A percentile compares a stretch with the other conserved stretches of the same genome.
Conservation (phyloP, 2,888 invertebrate species). For the Eumerus sabulonum region DNA sequence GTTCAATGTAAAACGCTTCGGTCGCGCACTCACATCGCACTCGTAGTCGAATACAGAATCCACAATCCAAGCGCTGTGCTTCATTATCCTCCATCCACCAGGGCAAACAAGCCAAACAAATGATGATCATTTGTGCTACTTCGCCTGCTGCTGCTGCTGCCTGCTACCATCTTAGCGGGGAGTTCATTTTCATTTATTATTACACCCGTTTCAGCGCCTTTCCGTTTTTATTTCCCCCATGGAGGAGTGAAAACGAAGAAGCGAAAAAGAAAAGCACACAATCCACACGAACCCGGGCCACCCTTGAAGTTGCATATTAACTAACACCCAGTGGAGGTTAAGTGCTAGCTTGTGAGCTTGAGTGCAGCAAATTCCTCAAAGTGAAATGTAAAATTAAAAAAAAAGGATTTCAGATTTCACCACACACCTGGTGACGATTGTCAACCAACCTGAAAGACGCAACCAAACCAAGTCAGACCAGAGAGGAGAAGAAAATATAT, state of each 20-base stretch:
- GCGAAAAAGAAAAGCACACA: conserved; percentile 10
- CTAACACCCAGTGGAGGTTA: conserved; percentile 28
- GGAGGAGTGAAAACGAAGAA: background rate
- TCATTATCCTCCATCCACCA: conserved; percentile 63
- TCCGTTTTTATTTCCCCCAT: conserved; percentile 69
- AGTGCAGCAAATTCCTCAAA: conserved; percentile 26
- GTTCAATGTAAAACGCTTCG: conserved; percentile 56
- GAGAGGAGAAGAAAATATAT: conserved; percentile 26
- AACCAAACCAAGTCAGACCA: conserved; percentile 23
- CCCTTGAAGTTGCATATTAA: conserved; percentile 35
- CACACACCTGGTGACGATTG: conserved; percentile 58
- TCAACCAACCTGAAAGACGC: conserved; percentile 28
- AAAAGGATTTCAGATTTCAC: conserved; percentile 33
- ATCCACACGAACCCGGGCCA: conserved; percentile 16
- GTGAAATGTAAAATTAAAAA: conserved; percentile 41
- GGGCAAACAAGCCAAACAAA: conserved; percentile 63
- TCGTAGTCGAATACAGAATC: conserved; percentile 9
- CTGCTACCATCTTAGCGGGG: conserved; percentile 52
- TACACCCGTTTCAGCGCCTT: conserved; percentile 75
- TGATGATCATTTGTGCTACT: conserved; percentile 62
- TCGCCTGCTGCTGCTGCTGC: conserved; percentile 17
- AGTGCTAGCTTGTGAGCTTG: conserved; percentile 14
- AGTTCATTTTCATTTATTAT: conserved; percentile 76
- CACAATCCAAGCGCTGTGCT: conserved; percentile 44
- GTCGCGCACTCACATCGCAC: conserved; percentile 23